Conservation (phyloP, 1,140 invertebrate genomes). For the Cecropterus lyciades region DNA sequence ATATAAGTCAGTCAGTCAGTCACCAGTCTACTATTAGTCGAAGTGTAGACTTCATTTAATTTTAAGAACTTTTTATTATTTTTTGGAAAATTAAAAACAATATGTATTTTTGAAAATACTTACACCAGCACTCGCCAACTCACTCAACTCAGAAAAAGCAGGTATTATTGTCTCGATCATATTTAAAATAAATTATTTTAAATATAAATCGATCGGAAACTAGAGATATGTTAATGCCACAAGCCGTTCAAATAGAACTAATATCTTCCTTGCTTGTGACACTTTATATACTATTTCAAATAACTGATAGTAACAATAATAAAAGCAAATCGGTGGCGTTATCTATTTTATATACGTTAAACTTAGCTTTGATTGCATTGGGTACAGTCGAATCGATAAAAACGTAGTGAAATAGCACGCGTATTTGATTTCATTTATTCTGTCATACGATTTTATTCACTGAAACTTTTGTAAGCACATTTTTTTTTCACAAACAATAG, state of each 20-base stretch:
- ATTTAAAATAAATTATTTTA: slow-evolving; percentile 8
- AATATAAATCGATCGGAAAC: not conserved
- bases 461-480: too few species aligned
- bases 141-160: slow-evolving; percentile 43
- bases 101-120: slow-evolving; percentile 12
- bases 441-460: too few species aligned
- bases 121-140: slow-evolving; percentile 42
- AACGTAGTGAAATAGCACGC: not conserved
- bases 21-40: too few species aligned
- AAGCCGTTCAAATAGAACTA: slow-evolving; percentile 14
- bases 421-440: too few species aligned
- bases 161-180: slow-evolving; percentile 47
- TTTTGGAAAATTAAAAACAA: too few species aligned
- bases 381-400: slow-evolving; percentile 23
- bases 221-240: not conserved
- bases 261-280: slow-evolving; percentile 2
- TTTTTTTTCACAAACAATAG: too few species aligned
- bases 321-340: slow-evolving; percentile 27
- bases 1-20: too few species aligned
- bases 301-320: slow-evolving; percentile 40
- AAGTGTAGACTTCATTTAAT: too few species aligned
- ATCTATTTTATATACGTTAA: slow-evolving; percentile 30
- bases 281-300: slow-evolving; percentile 37
- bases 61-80: too few species aligned
- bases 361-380: slow-evolving; percentile 19